A percentile compares a stretch with the other conserved stretches of the same genome.
Evolutionary conservation across 2,113 vertebrate genomes (phyloP).

Genomic region (Coryphaenoides rupestris): DNA sequence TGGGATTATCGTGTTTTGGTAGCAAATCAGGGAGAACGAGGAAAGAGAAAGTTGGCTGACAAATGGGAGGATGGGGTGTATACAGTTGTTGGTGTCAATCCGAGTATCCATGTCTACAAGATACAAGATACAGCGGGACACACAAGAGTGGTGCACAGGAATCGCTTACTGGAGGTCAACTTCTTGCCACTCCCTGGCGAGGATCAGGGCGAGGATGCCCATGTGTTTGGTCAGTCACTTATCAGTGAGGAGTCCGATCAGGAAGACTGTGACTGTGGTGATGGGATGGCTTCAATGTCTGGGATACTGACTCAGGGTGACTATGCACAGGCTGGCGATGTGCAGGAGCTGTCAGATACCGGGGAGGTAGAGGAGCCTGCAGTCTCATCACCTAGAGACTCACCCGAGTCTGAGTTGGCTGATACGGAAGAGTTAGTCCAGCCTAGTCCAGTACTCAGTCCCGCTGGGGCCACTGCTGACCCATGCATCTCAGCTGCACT

Average conservation of each 20-base stretch:
- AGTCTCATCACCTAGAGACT: neutral
- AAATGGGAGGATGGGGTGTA: slow-evolving; percentile 20
- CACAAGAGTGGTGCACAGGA: slow-evolving; percentile 16
- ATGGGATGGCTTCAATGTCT: too few species aligned
- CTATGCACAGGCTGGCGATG: too few species aligned
- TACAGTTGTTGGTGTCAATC: slow-evolving; percentile 15
- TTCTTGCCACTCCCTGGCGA: slow-evolving; percentile 11
- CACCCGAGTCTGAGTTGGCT: neutral
- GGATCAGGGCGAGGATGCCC: neutral
- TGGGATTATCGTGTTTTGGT: slow-evolving; percentile 27
- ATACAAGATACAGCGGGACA: slow-evolving; percentile 2
- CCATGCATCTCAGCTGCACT: neutral
- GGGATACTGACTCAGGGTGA: too few species aligned
- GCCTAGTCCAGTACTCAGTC: neutral
- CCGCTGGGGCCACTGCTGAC: neutral
- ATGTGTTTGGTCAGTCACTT: too few species aligned
- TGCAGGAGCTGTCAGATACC: neutral
- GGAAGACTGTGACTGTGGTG: too few species aligned
- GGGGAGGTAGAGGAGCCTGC: neutral
- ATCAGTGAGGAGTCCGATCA: neutral
- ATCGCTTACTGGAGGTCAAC: slow-evolving; percentile 22
- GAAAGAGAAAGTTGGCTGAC: slow-evolving; percentile 26
- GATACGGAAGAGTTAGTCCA: neutral
- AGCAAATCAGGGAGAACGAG: slow-evolving; percentile 23
- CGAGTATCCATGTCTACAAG: slow-evolving; percentile 13